Base-by-base conservation (phyloP, 2,888 invertebrate species). In the Hirudinaria manillensis region DNA sequence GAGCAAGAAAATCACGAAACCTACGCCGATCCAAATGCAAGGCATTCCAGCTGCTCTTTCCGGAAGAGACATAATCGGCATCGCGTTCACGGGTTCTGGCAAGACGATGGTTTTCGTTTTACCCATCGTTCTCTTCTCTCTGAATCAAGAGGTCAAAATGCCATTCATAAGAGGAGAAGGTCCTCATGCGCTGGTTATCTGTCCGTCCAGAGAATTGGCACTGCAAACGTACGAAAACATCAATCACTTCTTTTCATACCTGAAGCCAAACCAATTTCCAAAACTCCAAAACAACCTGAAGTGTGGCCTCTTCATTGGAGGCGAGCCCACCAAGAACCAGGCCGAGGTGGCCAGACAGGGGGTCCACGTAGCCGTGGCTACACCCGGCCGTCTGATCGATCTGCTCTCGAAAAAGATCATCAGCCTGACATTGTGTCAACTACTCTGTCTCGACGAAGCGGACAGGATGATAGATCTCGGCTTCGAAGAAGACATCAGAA, bases 391-490 rank as follows among this genome's bases (percentile, higher is more conserved):
- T 2, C 88, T 99, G 0, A 98, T 99, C 92, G 98, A 98, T 83
- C 95, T 99, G 94, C 86, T 99, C 19, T 94, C 97, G 82, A 98
- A 98, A 86, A 98, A 98, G 87, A 94, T 94, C 89, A 91, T 98
- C 4, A 89, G 89, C 74, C 87, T 99, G 0, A 92, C 94, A 83
- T 91, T 97, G 0, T 99, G 98, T 83, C 84, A 96, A 68, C 29
- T 38, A n/a, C 51, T 67, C 45, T 56, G 70, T 81, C 93, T 99
- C 92, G 99, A 99, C 83, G 99, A 99, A 86, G 99, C 99, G 0
- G 99, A 99, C 86, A 89, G 99, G 19, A 99, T 99, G 98, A 94
- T 99, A 81, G 99, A 99, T 85, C 94, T 99, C 93, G 99, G 99
- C 0, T 99, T 99, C 86, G 99, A 99, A 84, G 99, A 99, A 83